Evolutionary conservation across 2,888 invertebrate genomes (phyloP).

Genomic region (Drosophila borealis): DNA sequence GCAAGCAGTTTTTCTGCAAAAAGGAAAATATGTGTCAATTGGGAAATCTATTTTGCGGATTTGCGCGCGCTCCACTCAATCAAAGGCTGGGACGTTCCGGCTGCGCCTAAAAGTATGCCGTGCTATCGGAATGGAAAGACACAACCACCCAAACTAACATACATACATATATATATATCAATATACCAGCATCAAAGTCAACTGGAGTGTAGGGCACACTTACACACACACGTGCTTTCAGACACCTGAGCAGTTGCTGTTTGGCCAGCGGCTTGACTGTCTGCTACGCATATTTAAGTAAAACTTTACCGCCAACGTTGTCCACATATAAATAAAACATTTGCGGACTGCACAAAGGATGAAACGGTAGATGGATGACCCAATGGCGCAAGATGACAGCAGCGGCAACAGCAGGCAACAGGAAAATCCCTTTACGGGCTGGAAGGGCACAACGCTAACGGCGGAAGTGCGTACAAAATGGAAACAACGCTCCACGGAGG

Average conservation of each 20-base stretch:
- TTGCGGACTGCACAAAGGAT: slow-evolving; percentile 77
- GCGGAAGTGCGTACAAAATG: slow-evolving; percentile 81
- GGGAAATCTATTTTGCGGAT: slow-evolving; percentile 81
- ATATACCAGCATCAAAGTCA: slow-evolving; percentile 40
- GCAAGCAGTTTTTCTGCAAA: slow-evolving; percentile 36
- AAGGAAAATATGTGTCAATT: slow-evolving; percentile 77
- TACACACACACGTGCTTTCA: slow-evolving; percentile 2
- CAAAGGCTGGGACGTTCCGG: slow-evolving; percentile 60
- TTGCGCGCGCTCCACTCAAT: slow-evolving; percentile 75
- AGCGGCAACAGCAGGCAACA: slow-evolving; percentile 53
- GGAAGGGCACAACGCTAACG: slow-evolving; percentile 45
- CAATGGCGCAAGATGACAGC: slow-evolving; percentile 81
- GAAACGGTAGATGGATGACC: slow-evolving; percentile 80
- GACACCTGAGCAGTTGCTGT: slow-evolving; percentile 61
- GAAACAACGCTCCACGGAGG: slow-evolving; percentile 54
- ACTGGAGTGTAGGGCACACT: slow-evolving; percentile 3
- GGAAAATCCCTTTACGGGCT: slow-evolving; percentile 80
- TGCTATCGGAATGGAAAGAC: slow-evolving; percentile 8
- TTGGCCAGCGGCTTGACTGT: slow-evolving; percentile 22
- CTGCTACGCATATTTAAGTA: slow-evolving; percentile 75
- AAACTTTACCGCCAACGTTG: slow-evolving; percentile 65
- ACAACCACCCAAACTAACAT: slow-evolving; percentile 9
- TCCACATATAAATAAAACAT: slow-evolving; percentile 81
- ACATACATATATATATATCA: slow-evolving; percentile 49
- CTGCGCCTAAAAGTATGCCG: slow-evolving; percentile 72